Evolutionary conservation across 2,797 vertebrate species (phyloP), one percentile per base, ranked within the genome.

Genomic region (Spinus olivaceus): DNA sequence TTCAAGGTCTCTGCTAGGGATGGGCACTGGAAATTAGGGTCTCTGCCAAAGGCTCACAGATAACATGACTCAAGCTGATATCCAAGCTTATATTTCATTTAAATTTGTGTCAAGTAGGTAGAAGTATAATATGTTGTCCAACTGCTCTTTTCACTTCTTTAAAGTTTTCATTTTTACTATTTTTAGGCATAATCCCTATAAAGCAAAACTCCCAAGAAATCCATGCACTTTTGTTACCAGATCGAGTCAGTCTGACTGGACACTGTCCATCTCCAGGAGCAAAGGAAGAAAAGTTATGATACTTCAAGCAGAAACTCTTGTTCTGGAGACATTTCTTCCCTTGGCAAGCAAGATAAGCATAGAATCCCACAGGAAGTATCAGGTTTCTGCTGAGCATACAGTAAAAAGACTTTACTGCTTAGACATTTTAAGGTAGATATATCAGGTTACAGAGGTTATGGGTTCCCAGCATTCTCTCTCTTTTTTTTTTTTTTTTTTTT

Each of bases 321-420:
- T 72, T 25, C 21, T 10, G 11, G 22, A 94, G 37, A 39, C 5
- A 57, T 61, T 93, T 67, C 37, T 81, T 83, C 14, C 25, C 12
- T 18, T 50, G 24, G 6, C 1, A 0, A 51, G 25, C n/a, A 57
- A 77, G n/a, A 14, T 39, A 77, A 56, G 23, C 10, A 22, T 2
- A 76, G 23, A 59, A 69, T 37, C 21, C 30, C 30, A 44, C 2
- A 88, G 41, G 56, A 93, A 86, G 37, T 14, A 35, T 5, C 22
- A 50, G 0, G 2, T 54, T 94, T 81, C 35, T 54, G 22, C 32
- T 35, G 8, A 90, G 33, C 17, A 65, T 8, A 20, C 4, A 66
- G 25, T 14, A 56, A 70, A 91, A 90, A 46, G 1, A 3, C 12
- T 37, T 49, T 20, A n/a, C 54, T 60, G 8, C 51, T 83, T 65